Base-by-base conservation (phyloP, 2,113 vertebrate genomes). In the Phyllopteryx taeniolatus region DNA sequence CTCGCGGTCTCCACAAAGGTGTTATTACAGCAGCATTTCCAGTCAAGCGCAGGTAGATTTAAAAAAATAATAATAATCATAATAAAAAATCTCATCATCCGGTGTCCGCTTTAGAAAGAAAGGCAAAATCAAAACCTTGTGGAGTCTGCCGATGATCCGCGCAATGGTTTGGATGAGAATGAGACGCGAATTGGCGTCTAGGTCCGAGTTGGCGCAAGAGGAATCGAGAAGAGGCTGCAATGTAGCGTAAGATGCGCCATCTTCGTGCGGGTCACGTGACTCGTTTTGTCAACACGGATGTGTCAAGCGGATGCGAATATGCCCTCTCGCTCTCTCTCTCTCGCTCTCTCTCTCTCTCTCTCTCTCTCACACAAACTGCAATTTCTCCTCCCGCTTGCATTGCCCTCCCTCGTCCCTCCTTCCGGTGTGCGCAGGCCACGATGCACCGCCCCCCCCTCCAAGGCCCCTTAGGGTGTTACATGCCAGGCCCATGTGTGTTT, bases 261-360 rank as follows among this genome's bases (percentile, higher is more conserved):
- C 89, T 90, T 90, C 87, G 75, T 15, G 79, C 62, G 54, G 64
- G 79, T 91, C 90, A 91, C 88, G 86, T 92, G 91, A 91, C 90
- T 79, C 81, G 78, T 83, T 88, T 89, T 88, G 88, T 91, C 90
- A 92, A 89, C 83, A 89, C 78, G 75, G 80, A 88, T 88, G 85
- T 89, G 84, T 87, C 87, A 84, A 84, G 82, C 75, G 61, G 77
- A 86, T 84, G 86, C 80, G 82, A 83, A 88, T 81, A 61, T 83
- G 77, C 72, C 43, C 74, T 22, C 59, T 31, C 77, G 8, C 80
- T 13, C 76, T 44, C 66, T 20, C 62, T 59, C 75, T 31, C 74
- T 70, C 70, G 53, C 53, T 49, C 61, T 46, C 47, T 68, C 62
- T 70, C 68, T 66, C 51, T 10, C 79, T n/a, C 76, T 27, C 60